Percentiles rank a stretch among this genome's conserved stretches.
phyloP scores from a whole-genome alignment of 1,140 invertebrate genomes.

The Sarcophaga bullata region DNA sequence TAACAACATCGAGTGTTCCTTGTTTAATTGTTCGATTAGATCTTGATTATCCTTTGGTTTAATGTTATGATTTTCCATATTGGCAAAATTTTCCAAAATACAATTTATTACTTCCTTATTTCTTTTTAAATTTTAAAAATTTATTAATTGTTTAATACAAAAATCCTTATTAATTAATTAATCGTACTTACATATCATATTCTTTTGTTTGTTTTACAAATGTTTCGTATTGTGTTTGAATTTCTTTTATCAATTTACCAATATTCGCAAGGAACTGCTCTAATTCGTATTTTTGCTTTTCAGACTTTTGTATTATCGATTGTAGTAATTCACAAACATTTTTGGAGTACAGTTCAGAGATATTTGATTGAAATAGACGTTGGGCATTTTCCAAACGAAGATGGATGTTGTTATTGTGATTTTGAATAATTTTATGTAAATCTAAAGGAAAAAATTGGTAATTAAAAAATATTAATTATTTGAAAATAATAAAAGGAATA shows the following conservation, averaged over 20 bases:
- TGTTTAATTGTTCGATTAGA: background rate
- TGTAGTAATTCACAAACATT: background rate
- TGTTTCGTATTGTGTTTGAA: conserved; percentile 5
- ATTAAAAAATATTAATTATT: background rate
- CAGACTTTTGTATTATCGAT: background rate
- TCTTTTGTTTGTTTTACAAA: background rate
- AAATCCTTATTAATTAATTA: background rate
- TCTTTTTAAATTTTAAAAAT: background rate
- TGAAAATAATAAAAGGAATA: background rate
- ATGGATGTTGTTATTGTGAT: background rate
- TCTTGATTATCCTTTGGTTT: background rate
- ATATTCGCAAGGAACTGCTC: background rate
- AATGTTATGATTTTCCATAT: background rate
- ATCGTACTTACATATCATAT: conserved; percentile 2
- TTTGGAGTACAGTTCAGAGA: background rate
- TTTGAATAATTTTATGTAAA: background rate
- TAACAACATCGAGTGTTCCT: background rate
- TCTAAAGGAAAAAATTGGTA: background rate
- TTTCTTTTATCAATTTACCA: background rate
- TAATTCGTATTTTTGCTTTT: background rate
- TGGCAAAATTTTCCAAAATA: background rate
- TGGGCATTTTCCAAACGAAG: background rate
- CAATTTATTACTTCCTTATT: background rate
- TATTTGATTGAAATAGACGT: background rate
- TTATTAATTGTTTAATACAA: background rate